Evolutionary conservation across 2,888 invertebrate species (phyloP).

Genomic region (Mythimna albipuncta): DNA sequence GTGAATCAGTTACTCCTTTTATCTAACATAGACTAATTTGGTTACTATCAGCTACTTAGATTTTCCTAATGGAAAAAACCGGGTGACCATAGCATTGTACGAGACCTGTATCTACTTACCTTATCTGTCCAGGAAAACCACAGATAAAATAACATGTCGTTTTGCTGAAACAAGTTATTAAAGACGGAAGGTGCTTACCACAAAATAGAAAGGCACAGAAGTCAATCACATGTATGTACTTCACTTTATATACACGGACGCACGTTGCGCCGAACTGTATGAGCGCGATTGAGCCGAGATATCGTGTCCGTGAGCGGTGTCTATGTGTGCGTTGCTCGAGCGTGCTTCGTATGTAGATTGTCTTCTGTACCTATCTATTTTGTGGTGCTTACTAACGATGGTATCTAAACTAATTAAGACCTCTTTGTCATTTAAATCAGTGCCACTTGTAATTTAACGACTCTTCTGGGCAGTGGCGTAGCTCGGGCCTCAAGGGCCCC

Average conservation of each 20-base stretch:
- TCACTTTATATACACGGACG: no score
- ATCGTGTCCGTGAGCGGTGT: no score
- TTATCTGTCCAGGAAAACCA: constrained; percentile 10
- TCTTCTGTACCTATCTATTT: no score
- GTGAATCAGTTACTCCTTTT: no score
- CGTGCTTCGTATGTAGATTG: no score
- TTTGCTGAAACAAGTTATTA: not conserved
- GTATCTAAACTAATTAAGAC: not conserved
- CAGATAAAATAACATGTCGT: not conserved
- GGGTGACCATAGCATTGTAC: not conserved
- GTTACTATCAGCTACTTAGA: not conserved
- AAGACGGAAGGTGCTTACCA: not conserved
- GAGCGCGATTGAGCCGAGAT: no score
- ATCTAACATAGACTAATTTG: no score
- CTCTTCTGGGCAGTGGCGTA: not conserved
- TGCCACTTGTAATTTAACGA: not conserved
- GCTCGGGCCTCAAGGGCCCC: no score
- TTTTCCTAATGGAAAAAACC: constrained; percentile 5
- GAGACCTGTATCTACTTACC: not conserved
- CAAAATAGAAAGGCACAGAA: no score
- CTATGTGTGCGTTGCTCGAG: no score
- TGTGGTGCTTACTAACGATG: not conserved
- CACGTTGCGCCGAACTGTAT: no score
- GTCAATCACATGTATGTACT: no score
- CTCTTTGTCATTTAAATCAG: not conserved